phyloP scores from a whole-genome alignment of 2,797 vertebrate genomes.

The Eulemur coronatus region DNA sequence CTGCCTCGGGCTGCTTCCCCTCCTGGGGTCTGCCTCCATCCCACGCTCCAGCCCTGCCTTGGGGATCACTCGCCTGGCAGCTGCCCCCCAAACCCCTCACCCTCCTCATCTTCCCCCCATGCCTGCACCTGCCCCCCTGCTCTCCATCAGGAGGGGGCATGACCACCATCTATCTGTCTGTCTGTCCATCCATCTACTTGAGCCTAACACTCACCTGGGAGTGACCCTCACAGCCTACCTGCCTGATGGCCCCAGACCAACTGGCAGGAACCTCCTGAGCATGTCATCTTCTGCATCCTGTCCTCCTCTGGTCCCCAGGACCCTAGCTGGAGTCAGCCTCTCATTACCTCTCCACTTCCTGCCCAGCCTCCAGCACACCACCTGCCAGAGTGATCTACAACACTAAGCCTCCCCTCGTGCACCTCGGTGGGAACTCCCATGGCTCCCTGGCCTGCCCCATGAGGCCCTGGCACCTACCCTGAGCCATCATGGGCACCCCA shows the following conservation, averaged over 20 bases:
- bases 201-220: neutral
- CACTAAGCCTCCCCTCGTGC: neutral
- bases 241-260: neutral
- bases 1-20: neutral
- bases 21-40: neutral
- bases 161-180: neutral
- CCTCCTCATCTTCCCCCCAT: neutral
- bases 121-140: neutral
- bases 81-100: neutral
- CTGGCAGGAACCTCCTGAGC: accelerated
- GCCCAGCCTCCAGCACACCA: too few species aligned
- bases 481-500: neutral
- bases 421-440: accelerated
- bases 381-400: neutral
- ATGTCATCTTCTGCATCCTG: accelerated
- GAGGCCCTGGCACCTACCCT: neutral
- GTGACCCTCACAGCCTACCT: neutral
- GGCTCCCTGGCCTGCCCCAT: neutral
- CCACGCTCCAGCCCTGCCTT: neutral
- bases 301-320: neutral
- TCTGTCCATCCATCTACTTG: neutral
- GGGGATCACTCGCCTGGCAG: neutral
- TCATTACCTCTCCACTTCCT: neutral
- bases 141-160: accelerated
- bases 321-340: neutral